Evolutionary conservation across 2,888 invertebrate genomes (phyloP).

Genomic region (Patella pellucida): DNA sequence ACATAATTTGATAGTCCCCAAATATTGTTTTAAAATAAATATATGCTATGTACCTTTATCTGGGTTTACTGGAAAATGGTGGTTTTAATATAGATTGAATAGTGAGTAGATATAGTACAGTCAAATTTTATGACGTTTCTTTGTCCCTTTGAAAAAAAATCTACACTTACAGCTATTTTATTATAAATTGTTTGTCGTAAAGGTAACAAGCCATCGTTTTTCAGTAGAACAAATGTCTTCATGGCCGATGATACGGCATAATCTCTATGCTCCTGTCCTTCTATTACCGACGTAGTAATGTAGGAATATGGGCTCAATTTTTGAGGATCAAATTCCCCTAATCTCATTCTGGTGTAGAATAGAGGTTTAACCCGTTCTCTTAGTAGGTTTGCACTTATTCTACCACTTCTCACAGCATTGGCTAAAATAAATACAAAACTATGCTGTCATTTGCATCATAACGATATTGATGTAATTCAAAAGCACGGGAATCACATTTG

Average conservation of each 20-base stretch:
- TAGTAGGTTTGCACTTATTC: slow-evolving; percentile 10
- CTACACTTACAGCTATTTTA: background rate
- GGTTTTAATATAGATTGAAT: too few relatives aligned
- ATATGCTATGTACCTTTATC: too few relatives aligned
- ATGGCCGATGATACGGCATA: slow-evolving; percentile 50
- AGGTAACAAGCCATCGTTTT: slow-evolving; percentile 40
- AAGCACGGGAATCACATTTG: too few relatives aligned
- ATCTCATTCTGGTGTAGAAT: slow-evolving; percentile 34
- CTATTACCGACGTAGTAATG: slow-evolving; percentile 39
- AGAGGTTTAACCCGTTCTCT: slow-evolving; percentile 25
- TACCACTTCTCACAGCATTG: slow-evolving; percentile 5
- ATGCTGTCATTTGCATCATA: too few relatives aligned
- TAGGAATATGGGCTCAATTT: slow-evolving; percentile 45
- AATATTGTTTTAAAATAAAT: too few relatives aligned
- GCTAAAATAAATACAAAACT: background rate
- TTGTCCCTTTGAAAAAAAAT: too few relatives aligned
- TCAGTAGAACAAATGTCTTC: slow-evolving; percentile 48
- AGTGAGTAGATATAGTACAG: too few relatives aligned
- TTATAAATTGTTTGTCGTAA: background rate
- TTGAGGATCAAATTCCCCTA: slow-evolving; percentile 39
- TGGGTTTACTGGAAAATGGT: too few relatives aligned
- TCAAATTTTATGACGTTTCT: too few relatives aligned
- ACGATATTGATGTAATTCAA: too few relatives aligned
- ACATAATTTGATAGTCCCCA: too few relatives aligned
- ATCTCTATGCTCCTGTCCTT: slow-evolving; percentile 41